Evolutionary conservation across 2,888 invertebrate genomes (phyloP).

Genomic region (Ecdyonurus torrentis): DNA sequence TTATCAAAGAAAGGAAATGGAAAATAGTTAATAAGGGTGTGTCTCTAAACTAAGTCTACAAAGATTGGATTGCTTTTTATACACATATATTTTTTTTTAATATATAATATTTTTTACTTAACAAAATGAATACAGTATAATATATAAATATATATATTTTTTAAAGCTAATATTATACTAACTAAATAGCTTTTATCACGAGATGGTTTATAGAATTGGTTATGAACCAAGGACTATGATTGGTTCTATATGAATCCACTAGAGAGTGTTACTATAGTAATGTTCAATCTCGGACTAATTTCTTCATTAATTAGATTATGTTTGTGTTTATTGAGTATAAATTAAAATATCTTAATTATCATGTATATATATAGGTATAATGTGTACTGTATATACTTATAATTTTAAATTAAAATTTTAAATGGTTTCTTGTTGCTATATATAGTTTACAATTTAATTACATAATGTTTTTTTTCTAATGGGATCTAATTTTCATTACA

Average conservation of each 20-base stretch:
- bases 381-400: background rate
- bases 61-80: background rate
- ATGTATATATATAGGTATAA: background rate
- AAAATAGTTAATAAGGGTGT: background rate
- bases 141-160: no score
- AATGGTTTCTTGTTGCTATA: background rate
- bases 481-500: no score
- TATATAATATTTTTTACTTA: background rate
- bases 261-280: no score
- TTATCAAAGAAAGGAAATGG: background rate
- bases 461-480: no score
- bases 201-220: background rate
- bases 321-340: no score
- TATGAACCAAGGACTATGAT: background rate
- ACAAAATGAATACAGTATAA: background rate
- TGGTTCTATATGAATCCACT: background rate
- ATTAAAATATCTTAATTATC: background rate
- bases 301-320: no score
- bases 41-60: background rate
- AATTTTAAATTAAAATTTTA: background rate
- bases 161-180: background rate
- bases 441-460: no score
- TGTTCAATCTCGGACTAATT: no score
- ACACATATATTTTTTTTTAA: no score
- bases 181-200: background rate